These are phyloP conservation scores for Peromyscus nudipes DNA, from an alignment of 2,797 vertebrate genomes.

Conservation along the genomic window DNA sequence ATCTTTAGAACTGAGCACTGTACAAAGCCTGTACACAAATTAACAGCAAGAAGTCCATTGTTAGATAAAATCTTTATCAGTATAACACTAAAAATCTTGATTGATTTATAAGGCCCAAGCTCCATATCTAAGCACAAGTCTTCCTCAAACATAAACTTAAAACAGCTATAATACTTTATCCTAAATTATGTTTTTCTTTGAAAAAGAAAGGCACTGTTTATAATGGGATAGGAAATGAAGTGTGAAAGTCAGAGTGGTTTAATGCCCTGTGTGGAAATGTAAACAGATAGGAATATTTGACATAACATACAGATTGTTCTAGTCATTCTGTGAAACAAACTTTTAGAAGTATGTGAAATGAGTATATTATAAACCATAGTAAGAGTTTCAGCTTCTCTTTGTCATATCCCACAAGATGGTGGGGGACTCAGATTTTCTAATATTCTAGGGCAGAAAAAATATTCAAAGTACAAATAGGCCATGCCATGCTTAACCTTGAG, in stretches of 20 bases:
- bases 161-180: slow-evolving; percentile 79
- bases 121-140: background rate
- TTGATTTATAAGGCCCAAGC: slow-evolving; percentile 6
- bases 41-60: background rate
- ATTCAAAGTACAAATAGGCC: slow-evolving; percentile 82
- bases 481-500: slow-evolving; percentile 77
- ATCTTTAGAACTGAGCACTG: background rate
- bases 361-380: slow-evolving; percentile 50
- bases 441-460: slow-evolving; percentile 82
- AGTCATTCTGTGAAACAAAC: slow-evolving; percentile 11
- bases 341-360: background rate
- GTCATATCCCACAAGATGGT: background rate
- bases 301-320: background rate
- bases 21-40: slow-evolving; percentile 28
- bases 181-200: slow-evolving; percentile 81
- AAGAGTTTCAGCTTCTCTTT: background rate
- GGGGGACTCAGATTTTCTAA: slow-evolving; percentile 18
- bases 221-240: background rate
- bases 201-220: background rate
- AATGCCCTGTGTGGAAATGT: background rate
- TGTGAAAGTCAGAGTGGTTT: background rate
- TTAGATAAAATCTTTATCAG: background rate
- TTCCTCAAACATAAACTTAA: slow-evolving; percentile 78
- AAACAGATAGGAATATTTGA: background rate
- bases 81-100: background rate